Evolutionary conservation across 2,113 vertebrate species (phyloP).

Genomic region (Cheirogaleus medius): DNA sequence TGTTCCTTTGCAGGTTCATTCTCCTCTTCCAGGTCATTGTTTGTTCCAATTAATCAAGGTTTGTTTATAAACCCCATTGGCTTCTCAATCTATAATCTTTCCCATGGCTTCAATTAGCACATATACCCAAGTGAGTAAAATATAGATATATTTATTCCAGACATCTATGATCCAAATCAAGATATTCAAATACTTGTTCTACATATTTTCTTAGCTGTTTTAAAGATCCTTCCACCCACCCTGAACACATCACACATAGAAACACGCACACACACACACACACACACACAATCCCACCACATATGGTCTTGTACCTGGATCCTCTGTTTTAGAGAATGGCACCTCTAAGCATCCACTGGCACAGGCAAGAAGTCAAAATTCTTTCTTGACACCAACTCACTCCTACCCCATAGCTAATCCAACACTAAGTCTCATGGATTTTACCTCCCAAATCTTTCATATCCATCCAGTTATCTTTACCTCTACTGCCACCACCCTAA

Average conservation of each 20-base stretch:
- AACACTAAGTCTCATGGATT: neutral
- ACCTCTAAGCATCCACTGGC: neutral
- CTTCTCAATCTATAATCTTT: constrained; percentile 12
- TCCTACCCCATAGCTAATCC: neutral
- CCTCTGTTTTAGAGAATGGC: neutral
- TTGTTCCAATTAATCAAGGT: neutral
- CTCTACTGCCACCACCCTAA: neutral
- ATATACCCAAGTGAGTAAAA: neutral
- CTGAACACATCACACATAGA: neutral
- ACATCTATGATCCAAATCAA: neutral
- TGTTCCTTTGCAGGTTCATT: neutral
- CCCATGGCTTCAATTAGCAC: neutral
- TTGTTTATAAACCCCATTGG: neutral
- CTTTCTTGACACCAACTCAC: neutral
- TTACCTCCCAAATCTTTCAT: neutral
- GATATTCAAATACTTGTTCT: constrained; percentile 7
- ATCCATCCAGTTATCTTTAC: neutral
- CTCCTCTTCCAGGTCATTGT: neutral
- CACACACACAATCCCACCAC: neutral
- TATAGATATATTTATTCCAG: neutral
- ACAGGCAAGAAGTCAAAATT: neutral
- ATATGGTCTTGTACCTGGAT: neutral
- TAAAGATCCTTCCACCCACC: neutral
- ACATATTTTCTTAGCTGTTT: neutral
- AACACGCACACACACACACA: neutral